Conservation (phyloP, 2,797 vertebrate genomes). For the Amblyopsis hoosieri region DNA sequence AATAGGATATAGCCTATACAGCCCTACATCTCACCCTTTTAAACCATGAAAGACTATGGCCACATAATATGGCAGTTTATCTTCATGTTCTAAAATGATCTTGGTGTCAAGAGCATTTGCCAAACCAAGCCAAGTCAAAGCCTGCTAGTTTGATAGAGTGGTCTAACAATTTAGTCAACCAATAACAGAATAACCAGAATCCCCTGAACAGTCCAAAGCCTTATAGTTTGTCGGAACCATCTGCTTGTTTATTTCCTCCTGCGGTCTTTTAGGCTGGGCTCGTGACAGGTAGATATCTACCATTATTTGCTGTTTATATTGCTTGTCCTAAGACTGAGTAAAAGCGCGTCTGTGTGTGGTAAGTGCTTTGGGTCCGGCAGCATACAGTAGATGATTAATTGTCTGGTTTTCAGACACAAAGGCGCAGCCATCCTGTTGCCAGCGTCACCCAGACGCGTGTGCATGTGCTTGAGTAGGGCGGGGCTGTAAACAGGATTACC, state of each 20-base stretch:
- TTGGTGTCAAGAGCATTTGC: slow-evolving; percentile 17
- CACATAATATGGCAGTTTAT: slow-evolving; percentile 27
- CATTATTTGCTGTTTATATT: background rate
- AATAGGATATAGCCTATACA: background rate
- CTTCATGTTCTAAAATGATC: slow-evolving; percentile 11
- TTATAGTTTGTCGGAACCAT: slow-evolving; percentile 62
- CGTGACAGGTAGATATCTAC: slow-evolving; percentile 40
- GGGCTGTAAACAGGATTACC: slow-evolving; percentile 78
- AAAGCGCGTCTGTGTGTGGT: slow-evolving; percentile 10
- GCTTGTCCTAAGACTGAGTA: slow-evolving; percentile 12
- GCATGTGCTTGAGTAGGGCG: slow-evolving; percentile 35
- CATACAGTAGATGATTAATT: slow-evolving; percentile 50
- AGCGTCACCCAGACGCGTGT: slow-evolving; percentile 53
- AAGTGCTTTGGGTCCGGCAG: slow-evolving; percentile 6
- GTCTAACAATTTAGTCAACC: slow-evolving; percentile 16
- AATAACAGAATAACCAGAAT: slow-evolving; percentile 49
- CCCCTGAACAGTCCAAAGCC: slow-evolving; percentile 55
- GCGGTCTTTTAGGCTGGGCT: slow-evolving; percentile 28
- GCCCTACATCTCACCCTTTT: background rate
- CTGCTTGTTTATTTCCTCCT: slow-evolving; percentile 61
- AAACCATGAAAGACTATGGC: background rate
- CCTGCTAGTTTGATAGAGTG: slow-evolving; percentile 44
- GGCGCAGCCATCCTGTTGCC: slow-evolving; percentile 37
- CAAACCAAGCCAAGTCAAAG: slow-evolving; percentile 25
- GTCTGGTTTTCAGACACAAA: slow-evolving; percentile 75